Evolutionary conservation across 2,113 vertebrate species (phyloP).

Genomic region (Hippocampus guttulatus): DNA sequence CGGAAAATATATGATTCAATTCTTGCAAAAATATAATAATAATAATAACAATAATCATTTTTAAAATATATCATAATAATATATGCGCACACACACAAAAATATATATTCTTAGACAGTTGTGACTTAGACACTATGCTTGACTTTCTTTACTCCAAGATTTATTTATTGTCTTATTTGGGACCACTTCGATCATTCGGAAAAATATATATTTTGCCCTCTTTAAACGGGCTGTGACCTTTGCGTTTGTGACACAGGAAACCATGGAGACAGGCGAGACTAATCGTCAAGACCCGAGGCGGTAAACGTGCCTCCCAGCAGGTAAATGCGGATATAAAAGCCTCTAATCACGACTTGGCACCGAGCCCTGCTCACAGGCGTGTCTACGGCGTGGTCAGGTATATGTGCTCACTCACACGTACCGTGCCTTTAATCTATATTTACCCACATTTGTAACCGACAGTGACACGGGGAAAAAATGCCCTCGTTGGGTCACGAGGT

Average conservation of each 20-base stretch:
- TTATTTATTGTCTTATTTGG: not conserved
- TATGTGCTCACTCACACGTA: slow-evolving; percentile 63
- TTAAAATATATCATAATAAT: no score
- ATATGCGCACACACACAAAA: no score
- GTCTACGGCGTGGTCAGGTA: slow-evolving; percentile 9
- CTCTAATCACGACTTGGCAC: slow-evolving; percentile 37
- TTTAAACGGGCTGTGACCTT: not conserved
- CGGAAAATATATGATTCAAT: no score
- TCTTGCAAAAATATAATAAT: no score
- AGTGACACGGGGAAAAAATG: slow-evolving; percentile 41
- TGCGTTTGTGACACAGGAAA: not conserved
- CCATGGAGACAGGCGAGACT: slow-evolving; percentile 8
- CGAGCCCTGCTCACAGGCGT: slow-evolving; percentile 37
- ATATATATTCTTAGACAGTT: no score
- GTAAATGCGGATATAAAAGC: slow-evolving; percentile 43
- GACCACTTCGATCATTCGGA: no score
- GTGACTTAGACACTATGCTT: no score
- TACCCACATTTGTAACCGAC: slow-evolving; percentile 56
- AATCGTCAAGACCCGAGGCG: slow-evolving; percentile 27
- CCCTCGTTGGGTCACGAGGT: slow-evolving; percentile 52
- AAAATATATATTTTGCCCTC: not conserved
- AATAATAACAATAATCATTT: no score
- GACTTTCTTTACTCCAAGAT: no score
- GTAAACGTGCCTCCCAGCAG: slow-evolving; percentile 56
- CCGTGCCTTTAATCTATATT: slow-evolving; percentile 61